These are phyloP conservation scores for Eospalax fontanierii DNA, from an alignment of 2,797 vertebrate genomes.

Conservation along the genomic window DNA sequence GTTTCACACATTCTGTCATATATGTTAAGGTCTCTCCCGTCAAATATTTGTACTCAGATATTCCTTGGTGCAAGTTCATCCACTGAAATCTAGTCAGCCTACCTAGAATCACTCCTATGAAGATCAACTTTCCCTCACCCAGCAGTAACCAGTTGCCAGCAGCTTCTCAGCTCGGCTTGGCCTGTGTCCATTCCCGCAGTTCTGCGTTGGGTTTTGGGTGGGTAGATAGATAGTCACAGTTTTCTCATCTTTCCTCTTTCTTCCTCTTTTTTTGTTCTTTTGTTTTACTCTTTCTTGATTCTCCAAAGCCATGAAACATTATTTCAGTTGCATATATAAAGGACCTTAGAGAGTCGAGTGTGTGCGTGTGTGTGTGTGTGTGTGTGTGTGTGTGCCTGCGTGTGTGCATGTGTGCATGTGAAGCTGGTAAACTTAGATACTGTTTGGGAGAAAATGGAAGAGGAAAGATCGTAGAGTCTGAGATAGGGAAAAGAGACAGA, in stretches of 20 bases:
- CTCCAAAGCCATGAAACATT: neutral
- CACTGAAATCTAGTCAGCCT: too few species aligned
- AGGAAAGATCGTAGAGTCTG: neutral
- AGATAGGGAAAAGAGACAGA: neutral
- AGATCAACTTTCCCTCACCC: too few species aligned
- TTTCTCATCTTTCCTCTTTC: neutral
- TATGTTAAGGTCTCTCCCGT: too few species aligned
- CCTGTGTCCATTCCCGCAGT: too few species aligned
- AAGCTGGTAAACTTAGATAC: conserved; percentile 15
- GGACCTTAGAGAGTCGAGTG: neutral
- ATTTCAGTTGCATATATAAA: neutral
- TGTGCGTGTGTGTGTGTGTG: neutral
- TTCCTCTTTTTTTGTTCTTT: neutral
- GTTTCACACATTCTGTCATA: too few species aligned
- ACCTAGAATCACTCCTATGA: too few species aligned
- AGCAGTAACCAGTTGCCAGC: too few species aligned
- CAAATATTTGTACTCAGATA: too few species aligned
- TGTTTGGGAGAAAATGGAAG: neutral
- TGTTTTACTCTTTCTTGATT: neutral
- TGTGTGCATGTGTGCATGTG: neutral
- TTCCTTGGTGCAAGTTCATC: too few species aligned
- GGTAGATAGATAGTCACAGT: neutral
- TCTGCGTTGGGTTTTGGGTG: neutral
- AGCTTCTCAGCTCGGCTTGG: too few species aligned
- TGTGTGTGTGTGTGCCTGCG: neutral